Evolutionary conservation across 1,140 invertebrate species (phyloP).

Genomic region (Asbolus verrucosus): DNA sequence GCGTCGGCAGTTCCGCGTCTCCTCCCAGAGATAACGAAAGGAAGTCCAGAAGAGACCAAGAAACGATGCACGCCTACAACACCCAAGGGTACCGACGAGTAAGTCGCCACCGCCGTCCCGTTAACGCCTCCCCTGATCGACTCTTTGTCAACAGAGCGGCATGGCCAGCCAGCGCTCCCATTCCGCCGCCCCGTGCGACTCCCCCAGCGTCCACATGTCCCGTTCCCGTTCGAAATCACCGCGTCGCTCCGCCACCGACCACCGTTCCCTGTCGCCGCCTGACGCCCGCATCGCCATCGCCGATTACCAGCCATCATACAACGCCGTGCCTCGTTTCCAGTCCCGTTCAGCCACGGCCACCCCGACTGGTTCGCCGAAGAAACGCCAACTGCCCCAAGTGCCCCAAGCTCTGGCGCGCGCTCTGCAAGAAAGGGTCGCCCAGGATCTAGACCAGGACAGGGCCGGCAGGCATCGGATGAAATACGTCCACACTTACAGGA

Average conservation of each 20-base stretch:
- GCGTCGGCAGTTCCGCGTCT: conserved; percentile 88
- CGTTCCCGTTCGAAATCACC: conserved; percentile 75
- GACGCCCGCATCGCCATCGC: conserved; percentile 67
- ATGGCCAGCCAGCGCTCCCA: conserved; percentile 72
- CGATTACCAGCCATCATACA: conserved; percentile 62
- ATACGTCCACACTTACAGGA: conserved; percentile 75
- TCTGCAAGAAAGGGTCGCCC: conserved; percentile 76
- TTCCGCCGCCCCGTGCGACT: conserved; percentile 81
- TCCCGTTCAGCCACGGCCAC: conserved; percentile 90
- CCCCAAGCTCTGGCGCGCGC: conserved; percentile 75
- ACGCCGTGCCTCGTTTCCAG: conserved; percentile 71
- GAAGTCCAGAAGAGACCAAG: conserved; percentile 60
- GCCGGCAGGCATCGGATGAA: conserved; percentile 66
- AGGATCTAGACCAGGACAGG: conserved; percentile 87
- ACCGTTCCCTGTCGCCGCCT: conserved; percentile 81
- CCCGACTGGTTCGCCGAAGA: conserved; percentile 95
- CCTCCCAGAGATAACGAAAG: conserved; percentile 69
- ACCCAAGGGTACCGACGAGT: conserved; percentile 54
- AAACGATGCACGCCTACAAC: conserved; percentile 52
- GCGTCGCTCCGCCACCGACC: conserved; percentile 70
- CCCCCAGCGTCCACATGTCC: conserved; percentile 70
- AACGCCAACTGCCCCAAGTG: conserved; percentile 94
- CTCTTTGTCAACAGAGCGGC: conserved; percentile 62
- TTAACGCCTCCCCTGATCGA: background rate
- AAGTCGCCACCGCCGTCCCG: conserved; percentile 27